phyloP scores from a whole-genome alignment of 1,140 invertebrate species.

The Trinorchestia longiramus region DNA sequence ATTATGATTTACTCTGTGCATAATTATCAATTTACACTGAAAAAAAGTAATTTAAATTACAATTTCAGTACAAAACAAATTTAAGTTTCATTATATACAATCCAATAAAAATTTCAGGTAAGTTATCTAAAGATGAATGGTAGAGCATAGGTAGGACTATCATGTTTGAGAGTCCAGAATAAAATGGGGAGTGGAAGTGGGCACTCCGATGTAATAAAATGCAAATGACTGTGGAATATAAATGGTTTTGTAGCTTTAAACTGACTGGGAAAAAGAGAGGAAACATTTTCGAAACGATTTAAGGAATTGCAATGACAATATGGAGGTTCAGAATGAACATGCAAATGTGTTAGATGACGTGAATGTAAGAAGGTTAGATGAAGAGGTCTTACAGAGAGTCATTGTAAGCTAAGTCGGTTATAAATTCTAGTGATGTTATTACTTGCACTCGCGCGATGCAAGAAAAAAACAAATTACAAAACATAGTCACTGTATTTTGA shows the following conservation, averaged over 20 bases:
- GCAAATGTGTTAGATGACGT: background rate
- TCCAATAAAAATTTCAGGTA: background rate
- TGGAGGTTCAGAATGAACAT: background rate
- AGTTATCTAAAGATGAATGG: background rate
- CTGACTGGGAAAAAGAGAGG: background rate
- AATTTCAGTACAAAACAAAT: background rate
- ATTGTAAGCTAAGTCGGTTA: no score
- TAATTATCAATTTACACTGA: background rate
- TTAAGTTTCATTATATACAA: background rate
- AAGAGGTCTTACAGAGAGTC: background rate
- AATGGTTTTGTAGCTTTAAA: background rate
- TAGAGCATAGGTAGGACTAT: background rate
- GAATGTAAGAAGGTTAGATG: background rate
- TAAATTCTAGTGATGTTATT: no score
- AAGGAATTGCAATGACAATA: background rate
- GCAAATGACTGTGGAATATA: background rate
- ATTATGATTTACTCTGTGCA: background rate
- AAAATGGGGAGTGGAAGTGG: background rate
- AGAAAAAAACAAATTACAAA: no score
- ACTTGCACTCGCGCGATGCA: no score
- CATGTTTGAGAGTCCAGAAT: background rate
- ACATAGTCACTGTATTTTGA: no score
- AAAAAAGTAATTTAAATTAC: background rate
- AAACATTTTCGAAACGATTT: background rate
- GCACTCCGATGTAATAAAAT: background rate